A percentile compares a stretch with the other conserved stretches of the same genome.
Conservation (phyloP, 2,888 invertebrate genomes). For the Carcina quercana region DNA sequence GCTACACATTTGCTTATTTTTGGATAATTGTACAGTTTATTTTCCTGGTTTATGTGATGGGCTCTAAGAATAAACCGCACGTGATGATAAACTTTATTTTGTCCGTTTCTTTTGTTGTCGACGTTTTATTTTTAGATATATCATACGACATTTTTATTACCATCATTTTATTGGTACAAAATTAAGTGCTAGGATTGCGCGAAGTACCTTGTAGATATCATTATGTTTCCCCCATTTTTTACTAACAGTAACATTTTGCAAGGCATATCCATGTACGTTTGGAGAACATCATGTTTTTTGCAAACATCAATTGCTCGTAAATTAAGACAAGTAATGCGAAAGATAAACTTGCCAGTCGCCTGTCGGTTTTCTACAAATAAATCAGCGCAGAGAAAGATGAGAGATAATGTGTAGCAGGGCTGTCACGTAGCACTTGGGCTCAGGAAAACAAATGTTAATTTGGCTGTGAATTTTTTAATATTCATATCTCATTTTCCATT, state of each 20-base stretch:
- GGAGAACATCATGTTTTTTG: too few relatives aligned
- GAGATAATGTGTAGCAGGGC: too few relatives aligned
- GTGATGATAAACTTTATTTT: conserved; percentile 4
- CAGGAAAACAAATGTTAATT: too few relatives aligned
- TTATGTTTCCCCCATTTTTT: background rate
- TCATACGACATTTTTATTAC: too few relatives aligned
- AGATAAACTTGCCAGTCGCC: conserved; percentile 14
- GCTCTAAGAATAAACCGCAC: conserved; percentile 17
- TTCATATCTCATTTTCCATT: too few relatives aligned
- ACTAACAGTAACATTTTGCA: too few relatives aligned
- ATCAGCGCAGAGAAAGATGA: conserved; percentile 37
- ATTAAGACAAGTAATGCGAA: conserved; percentile 19
- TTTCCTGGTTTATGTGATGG: conserved; percentile 17
- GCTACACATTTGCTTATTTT: conserved; percentile 29
- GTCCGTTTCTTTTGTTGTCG: background rate
- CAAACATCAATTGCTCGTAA: conserved; percentile 12
- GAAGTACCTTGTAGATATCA: background rate
- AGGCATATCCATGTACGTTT: too few relatives aligned
- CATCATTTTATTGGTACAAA: too few relatives aligned
- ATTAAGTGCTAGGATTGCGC: too few relatives aligned
- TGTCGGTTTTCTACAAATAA: conserved; percentile 35
- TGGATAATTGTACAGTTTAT: conserved; percentile 38
- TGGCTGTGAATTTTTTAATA: too few relatives aligned
- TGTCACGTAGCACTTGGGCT: too few relatives aligned
- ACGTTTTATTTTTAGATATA: background rate